Evolutionary conservation across 2,797 vertebrate species (phyloP).

Genomic region (Pangasius krempfi): DNA sequence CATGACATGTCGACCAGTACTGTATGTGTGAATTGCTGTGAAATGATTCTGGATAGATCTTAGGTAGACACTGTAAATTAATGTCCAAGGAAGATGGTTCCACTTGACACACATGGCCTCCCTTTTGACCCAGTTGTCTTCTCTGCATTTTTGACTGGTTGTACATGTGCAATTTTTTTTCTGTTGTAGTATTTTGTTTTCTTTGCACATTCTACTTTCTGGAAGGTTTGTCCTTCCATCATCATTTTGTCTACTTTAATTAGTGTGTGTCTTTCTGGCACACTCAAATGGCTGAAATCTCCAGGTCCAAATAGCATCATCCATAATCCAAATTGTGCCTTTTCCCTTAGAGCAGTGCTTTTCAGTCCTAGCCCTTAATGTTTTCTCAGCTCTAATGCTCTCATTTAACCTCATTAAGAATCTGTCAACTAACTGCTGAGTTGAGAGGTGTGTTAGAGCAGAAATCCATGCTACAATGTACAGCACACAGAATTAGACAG

Average conservation of each 20-base stretch:
- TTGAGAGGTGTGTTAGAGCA: constrained; percentile 22
- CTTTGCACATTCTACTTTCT: constrained; percentile 3
- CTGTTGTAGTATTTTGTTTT: not conserved
- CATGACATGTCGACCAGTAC: not conserved
- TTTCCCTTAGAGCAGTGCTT: constrained; percentile 29
- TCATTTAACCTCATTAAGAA: constrained; percentile 41
- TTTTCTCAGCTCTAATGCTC: constrained; percentile 27
- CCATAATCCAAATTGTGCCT: constrained; percentile 31
- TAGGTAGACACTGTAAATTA: not conserved
- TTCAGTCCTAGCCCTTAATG: constrained; percentile 28
- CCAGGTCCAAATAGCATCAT: constrained; percentile 34
- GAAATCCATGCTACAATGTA: constrained; percentile 8
- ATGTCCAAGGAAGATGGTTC: not conserved
- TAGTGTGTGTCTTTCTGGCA: constrained; percentile 28
- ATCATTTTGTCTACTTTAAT: constrained; percentile 30
- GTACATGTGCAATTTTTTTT: no score
- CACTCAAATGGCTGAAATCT: constrained; percentile 24
- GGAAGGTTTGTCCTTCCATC: not conserved
- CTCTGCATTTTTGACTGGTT: not conserved
- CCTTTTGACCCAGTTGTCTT: not conserved
- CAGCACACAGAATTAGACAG: not conserved
- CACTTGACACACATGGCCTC: not conserved
- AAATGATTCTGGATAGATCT: constrained; percentile 7
- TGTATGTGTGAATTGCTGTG: not conserved
- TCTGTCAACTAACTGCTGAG: constrained; percentile 36